These are phyloP conservation scores for Marasmarcha lunaedactyla DNA, from an alignment of 2,888 invertebrate genomes.

Conservation along the genomic window DNA sequence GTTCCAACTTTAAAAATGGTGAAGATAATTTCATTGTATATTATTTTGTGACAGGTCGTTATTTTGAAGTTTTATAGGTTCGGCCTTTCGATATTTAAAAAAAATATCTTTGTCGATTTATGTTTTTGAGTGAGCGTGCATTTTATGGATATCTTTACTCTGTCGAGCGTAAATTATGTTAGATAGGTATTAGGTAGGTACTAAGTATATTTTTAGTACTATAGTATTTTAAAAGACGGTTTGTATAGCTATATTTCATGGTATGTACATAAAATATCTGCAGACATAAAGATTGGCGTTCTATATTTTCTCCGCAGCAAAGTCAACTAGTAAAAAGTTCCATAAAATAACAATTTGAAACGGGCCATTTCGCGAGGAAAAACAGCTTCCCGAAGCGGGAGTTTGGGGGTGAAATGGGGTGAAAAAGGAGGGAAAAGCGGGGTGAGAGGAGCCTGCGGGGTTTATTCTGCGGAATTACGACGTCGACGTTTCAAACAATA, in stretches of 20 bases:
- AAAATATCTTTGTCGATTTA: conserved; percentile 26
- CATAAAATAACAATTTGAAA: conserved; percentile 71
- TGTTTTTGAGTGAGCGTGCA: conserved; percentile 3
- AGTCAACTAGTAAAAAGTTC: conserved; percentile 70
- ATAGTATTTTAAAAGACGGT: too few species aligned
- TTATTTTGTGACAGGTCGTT: conserved; percentile 70
- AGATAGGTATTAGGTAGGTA: too few species aligned
- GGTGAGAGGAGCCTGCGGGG: conserved; percentile 54
- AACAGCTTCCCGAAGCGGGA: conserved; percentile 47
- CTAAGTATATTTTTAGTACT: too few species aligned
- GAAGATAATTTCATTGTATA: conserved; percentile 69
- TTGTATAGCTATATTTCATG: too few species aligned
- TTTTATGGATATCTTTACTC: too few species aligned
- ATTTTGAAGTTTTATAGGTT: conserved; percentile 54
- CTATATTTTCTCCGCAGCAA: conserved; percentile 58
- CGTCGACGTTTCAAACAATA: conserved; percentile 72
- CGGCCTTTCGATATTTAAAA: conserved; percentile 51
- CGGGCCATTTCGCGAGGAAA: conserved; percentile 67
- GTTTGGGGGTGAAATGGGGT: conserved; percentile 17
- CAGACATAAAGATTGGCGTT: conserved; percentile 45
- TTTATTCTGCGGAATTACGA: conserved; percentile 68
- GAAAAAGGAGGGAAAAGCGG: conserved; percentile 22
- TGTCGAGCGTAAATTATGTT: too few species aligned
- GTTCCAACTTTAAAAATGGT: conserved; percentile 63
- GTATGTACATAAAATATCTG: conserved; percentile 18